Base-by-base conservation (phyloP, 2,888 invertebrate genomes). In the Plagodis pulveraria region DNA sequence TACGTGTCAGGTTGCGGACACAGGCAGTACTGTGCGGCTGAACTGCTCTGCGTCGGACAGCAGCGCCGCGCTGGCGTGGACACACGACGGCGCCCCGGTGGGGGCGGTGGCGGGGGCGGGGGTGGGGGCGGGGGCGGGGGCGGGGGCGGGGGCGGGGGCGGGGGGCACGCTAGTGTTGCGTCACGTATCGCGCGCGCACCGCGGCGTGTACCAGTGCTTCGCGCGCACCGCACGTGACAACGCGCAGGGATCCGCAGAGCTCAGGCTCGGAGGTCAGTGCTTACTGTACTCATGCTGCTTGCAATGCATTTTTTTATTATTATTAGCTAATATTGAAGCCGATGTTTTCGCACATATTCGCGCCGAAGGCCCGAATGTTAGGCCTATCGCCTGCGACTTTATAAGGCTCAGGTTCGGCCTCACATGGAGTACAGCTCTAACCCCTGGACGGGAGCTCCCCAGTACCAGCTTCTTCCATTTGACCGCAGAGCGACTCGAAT, bases 171-270 rank as follows among this genome's bases (percentile, higher is more conserved):
- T 89, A 34, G 61, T 66, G 64, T 60, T 91, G 72, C 82, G 82
- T 32, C 81, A 70, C 48, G 95, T 96, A 40, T 93, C 95, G 51
- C 94, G 96, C 65, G 94, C 95, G 56, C 96, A 97, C 88, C 95
- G 95, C 73, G 98, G 98, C 64, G 95, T 97, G 92, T 98, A 98
- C 92, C 98, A 98, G 88, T 98, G 98, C 86, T 91, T 97, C 66
- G 96, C 96, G 41, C 94, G 95, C 70, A 95, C 94, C 71, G 95
- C 63, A 87, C 93, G n/a, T 57, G 95, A 95, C 73, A 94, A 94
- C 78, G 95, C 96, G 45, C 97, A 96, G 80, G 96, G 96, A 47
- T 94, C 95, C 74, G 95, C 96, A 0, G 96, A 96, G 81, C 89
- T 97, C n/a, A 93, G 95, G 56, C 93, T 97, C 47, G 96, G 96